Percentiles rank a stretch among this genome's conserved stretches.
phyloP scores from a whole-genome alignment of 2,797 vertebrate genomes.

The Xyrichtys novacula region DNA sequence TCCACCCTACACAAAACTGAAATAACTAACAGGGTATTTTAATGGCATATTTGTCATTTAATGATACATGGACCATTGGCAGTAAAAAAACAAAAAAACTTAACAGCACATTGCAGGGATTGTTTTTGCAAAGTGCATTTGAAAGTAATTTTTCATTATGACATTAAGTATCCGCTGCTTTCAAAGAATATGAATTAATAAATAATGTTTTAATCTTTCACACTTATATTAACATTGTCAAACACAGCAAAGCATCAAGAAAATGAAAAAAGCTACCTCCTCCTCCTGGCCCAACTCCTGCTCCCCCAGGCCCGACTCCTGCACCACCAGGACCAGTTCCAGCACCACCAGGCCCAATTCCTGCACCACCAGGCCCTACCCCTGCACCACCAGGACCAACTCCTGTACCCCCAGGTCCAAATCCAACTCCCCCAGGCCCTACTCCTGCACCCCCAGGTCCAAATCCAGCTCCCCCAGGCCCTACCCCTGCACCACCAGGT shows the following conservation, averaged over 20 bases:
- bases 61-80: neutral
- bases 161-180: no score
- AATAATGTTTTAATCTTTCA: no score
- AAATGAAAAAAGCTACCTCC: conserved; percentile 43
- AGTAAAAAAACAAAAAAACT: neutral
- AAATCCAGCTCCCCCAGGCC: conserved; percentile 39
- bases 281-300: conserved; percentile 41
- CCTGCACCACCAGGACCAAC: conserved; percentile 50
- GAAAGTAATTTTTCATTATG: neutral
- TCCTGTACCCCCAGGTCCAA: conserved; percentile 49
- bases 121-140: neutral
- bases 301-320: conserved; percentile 20
- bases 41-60: no score
- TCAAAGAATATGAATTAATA: no score
- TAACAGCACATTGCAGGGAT: neutral
- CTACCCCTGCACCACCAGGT: conserved; percentile 36
- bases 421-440: conserved; percentile 33
- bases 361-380: conserved; percentile 39
- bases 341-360: conserved; percentile 16
- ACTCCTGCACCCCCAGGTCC: conserved; percentile 40
- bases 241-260: neutral
- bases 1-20: conserved; percentile 1
- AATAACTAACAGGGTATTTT: neutral
- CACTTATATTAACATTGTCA: neutral
- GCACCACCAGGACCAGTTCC: conserved; percentile 27